These are phyloP conservation scores for Psittacara wagleri DNA, from an alignment of 2,113 vertebrate genomes.

Conservation along the genomic window DNA sequence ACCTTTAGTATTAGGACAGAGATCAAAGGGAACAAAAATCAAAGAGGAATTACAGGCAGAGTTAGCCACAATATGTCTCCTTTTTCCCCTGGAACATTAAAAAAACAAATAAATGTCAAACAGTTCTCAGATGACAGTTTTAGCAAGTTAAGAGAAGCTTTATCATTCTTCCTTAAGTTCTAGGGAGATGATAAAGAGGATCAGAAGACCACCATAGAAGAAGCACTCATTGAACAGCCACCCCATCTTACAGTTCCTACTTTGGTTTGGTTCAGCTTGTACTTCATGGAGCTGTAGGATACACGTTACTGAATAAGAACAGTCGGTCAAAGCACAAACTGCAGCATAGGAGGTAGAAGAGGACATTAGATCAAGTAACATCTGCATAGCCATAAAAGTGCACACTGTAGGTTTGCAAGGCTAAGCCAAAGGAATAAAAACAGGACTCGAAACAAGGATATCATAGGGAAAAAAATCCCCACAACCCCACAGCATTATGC, in stretches of 20 bases:
- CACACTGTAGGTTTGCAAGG: not conserved
- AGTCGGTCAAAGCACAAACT: not conserved
- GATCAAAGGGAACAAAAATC: slow-evolving; percentile 14
- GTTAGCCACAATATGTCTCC: not conserved
- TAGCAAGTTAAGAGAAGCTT: not conserved
- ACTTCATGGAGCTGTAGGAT: not conserved
- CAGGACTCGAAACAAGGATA: not conserved
- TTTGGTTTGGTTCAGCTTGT: not conserved
- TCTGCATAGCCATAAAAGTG: slow-evolving; percentile 4
- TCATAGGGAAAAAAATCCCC: not conserved
- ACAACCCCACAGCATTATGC: not conserved
- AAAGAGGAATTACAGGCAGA: not conserved
- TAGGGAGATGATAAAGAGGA: not conserved
- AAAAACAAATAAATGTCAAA: not conserved
- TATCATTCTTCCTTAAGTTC: not conserved
- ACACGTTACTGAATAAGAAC: not conserved
- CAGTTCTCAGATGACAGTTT: not conserved
- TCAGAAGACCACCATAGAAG: not conserved
- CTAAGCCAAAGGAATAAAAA: not conserved
- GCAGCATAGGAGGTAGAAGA: not conserved
- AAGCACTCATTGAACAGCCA: not conserved
- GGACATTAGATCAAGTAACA: slow-evolving; percentile 5
- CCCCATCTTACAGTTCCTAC: not conserved
- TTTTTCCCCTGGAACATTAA: not conserved
- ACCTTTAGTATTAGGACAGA: not conserved